Conservation (phyloP, 1,140 invertebrate species). For the Eciton burchellii region DNA sequence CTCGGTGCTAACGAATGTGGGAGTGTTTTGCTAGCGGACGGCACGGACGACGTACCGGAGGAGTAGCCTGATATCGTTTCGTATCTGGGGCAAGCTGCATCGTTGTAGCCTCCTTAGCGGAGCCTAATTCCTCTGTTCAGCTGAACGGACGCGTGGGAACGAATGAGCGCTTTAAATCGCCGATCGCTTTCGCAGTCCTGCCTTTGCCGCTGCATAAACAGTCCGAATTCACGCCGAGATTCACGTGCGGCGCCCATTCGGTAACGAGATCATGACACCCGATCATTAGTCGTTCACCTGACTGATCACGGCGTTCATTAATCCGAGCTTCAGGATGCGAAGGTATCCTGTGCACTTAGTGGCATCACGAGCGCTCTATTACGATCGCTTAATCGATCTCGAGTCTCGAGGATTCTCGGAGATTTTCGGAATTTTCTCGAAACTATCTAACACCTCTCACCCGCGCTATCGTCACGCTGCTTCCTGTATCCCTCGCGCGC, state of each 20-base stretch:
- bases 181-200: background rate
- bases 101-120: conserved; percentile 30
- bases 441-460: too few species aligned
- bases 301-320: background rate
- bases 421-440: too few species aligned
- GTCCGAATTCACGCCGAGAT: background rate
- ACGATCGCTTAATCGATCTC: too few species aligned
- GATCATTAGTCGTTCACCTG: background rate
- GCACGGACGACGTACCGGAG: conserved; percentile 38
- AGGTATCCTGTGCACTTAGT: too few species aligned
- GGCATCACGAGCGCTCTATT: too few species aligned
- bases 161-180: conserved; percentile 15
- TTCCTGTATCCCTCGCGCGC: too few species aligned
- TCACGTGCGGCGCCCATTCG: background rate
- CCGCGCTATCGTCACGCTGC: too few species aligned
- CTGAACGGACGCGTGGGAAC: conserved; percentile 59
- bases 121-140: conserved; percentile 34
- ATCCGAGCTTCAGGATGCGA: background rate
- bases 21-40: conserved; percentile 66
- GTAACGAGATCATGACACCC: background rate
- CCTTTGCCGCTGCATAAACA: conserved; percentile 16
- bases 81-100: conserved; percentile 52
- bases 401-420: too few species aligned
- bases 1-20: conserved; percentile 41
- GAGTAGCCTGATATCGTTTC: conserved; percentile 51